Base-by-base conservation (phyloP, 2,113 vertebrate species). In the Sorex araneus region DNA sequence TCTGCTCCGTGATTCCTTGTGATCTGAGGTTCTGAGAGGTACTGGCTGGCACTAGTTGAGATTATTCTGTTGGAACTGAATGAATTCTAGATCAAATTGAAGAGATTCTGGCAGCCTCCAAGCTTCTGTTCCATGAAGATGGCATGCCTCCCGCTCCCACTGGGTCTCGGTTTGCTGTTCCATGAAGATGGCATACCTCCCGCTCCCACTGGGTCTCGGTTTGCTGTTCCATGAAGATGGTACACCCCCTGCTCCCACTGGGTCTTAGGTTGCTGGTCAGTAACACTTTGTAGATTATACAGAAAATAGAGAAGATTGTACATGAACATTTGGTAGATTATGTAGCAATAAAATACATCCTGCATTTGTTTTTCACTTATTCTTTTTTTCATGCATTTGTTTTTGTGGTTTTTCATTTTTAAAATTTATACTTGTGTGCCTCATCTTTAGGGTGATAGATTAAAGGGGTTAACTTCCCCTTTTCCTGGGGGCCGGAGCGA, bases 81-180 rank as follows among this genome's bases (percentile, higher is more conserved):
- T 69, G 64, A 67, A 74, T 23, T 83, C 36, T 63, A 50, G 86
- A 60, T 92, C 30, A 87, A 27, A 23, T 23, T 10, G 60, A 88
- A 3, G 50, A 82, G 5, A 84, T 40, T 18, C 7, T 28, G 36
- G 36, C 32, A 16, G 85, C 60, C 57, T 87, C 27, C 34, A 1
- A 27, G 23, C 27, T 47, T 66, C n/a, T n/a, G n/a, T 6, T 47
- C 11, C 45, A 47, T 47, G 45, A 11, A 47, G 45, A 47, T 47
- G 45, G 45, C 11, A 47, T 47, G 6, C 45, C 45, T 47, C 11
- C 45, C 11, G 45, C 45, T 47, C 11, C 11, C 45, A 11, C 3
- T n/a, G n/a, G n/a, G n/a, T n/a, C n/a, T n/a, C n/a, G n/a, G n/a
- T n/a, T 66, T 90, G 43, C n/a, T n/a, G n/a, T 6, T 47, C 11